A percentile compares a stretch with the other conserved stretches of the same genome.
phyloP scores from a whole-genome alignment of 2,797 vertebrate genomes.

The Pristis pectinata region DNA sequence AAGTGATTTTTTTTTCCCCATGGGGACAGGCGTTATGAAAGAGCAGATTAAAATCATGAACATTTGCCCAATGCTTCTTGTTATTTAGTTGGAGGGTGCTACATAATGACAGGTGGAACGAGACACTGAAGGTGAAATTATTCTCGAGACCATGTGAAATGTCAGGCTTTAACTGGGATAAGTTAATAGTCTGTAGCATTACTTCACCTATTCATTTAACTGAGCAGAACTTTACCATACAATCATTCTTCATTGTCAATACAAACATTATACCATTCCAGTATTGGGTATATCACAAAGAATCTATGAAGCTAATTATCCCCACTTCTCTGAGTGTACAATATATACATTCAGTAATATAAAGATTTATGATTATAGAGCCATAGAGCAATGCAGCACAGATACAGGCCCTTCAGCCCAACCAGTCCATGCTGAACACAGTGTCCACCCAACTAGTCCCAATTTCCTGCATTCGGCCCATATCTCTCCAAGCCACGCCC shows the following conservation, averaged over 20 bases:
- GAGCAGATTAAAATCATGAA: neutral
- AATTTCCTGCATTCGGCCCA: too few relatives aligned
- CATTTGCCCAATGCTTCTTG: neutral
- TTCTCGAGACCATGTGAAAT: neutral
- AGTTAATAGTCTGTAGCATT: neutral
- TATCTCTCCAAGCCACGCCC: too few relatives aligned
- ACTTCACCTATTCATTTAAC: neutral
- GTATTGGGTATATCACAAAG: neutral
- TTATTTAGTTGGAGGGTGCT: neutral
- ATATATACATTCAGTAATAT: neutral
- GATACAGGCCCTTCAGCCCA: too few relatives aligned
- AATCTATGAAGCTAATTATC: neutral
- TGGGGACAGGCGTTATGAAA: neutral
- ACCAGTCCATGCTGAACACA: too few relatives aligned
- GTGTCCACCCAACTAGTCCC: too few relatives aligned
- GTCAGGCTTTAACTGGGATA: neutral
- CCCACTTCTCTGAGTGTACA: neutral
- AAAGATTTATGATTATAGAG: neutral
- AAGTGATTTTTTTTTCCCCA: neutral
- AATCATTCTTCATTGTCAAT: neutral
- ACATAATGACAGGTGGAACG: neutral
- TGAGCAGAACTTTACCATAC: neutral
- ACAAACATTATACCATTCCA: neutral
- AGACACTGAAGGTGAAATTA: neutral
- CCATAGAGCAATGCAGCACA: too few relatives aligned